A percentile compares a stretch with the other conserved stretches of the same genome.
Conservation (phyloP, 2,888 invertebrate species). For the Conchocele bisecta region DNA sequence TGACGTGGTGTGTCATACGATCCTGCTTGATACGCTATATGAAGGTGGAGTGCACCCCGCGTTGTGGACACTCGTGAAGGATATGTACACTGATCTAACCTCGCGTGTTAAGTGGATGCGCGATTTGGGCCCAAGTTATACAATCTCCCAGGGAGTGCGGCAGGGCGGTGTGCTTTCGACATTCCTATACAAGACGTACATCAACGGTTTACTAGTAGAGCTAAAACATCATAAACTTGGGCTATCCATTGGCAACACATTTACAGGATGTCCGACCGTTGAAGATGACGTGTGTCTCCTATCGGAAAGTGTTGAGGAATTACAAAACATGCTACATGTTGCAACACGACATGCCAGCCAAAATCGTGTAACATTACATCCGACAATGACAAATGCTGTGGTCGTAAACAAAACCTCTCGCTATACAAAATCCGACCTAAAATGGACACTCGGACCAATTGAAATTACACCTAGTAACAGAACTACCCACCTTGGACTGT, state of each 20-base stretch:
- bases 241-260: neutral
- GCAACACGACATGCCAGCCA: neutral
- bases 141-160: neutral
- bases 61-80: neutral
- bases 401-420: neutral
- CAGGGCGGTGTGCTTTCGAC: neutral
- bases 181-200: no score
- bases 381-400: neutral
- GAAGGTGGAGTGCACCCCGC: neutral
- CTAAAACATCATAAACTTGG: neutral
- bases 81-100: neutral
- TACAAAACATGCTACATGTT: neutral
- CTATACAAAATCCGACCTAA: neutral
- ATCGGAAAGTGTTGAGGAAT: neutral
- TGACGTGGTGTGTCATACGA: neutral
- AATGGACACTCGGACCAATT: neutral
- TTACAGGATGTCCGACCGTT: neutral
- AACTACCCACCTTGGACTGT: neutral
- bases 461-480: neutral
- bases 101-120: conserved; percentile 1
- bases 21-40: neutral
- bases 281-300: no score
- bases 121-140: neutral
- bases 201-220: neutral
- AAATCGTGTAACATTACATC: neutral